Percentiles rank a stretch among this genome's conserved stretches.
Conservation (phyloP, 2,113 vertebrate genomes). For the Lipophrys pholis region DNA sequence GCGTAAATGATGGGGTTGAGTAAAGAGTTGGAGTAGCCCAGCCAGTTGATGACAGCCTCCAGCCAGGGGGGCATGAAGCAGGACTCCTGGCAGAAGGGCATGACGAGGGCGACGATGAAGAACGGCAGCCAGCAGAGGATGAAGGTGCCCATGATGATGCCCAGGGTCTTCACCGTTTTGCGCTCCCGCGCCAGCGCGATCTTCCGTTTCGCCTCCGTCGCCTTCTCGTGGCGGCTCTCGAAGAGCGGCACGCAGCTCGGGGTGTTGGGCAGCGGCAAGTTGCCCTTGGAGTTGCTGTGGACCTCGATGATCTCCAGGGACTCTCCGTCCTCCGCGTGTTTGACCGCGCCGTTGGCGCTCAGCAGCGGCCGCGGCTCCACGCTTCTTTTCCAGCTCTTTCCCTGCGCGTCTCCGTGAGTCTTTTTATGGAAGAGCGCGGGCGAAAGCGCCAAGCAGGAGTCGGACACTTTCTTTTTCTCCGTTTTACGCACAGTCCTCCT, state of each 20-base stretch:
- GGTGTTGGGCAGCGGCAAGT: conserved; percentile 87
- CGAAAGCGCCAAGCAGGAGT: conserved; percentile 82
- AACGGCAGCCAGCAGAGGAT: conserved; percentile 98
- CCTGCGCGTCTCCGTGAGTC: conserved; percentile 80
- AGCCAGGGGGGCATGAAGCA: conserved; percentile 92
- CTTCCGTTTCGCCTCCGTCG: conserved; percentile 90
- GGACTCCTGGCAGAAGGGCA: conserved; percentile 90
- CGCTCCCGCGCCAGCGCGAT: conserved; percentile 93
- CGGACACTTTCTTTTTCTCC: conserved; percentile 87
- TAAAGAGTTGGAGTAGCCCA: conserved; percentile 97
- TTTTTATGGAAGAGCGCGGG: conserved; percentile 80
- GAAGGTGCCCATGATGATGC: conserved; percentile 98
- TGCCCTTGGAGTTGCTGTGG: conserved; percentile 86
- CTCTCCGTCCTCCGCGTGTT: conserved; percentile 86
- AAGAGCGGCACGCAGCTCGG: conserved; percentile 77
- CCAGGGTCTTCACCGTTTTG: conserved; percentile 97
- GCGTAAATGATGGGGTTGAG: conserved; percentile 99
- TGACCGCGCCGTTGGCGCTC: conserved; percentile 88
- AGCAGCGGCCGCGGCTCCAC: conserved; percentile 80
- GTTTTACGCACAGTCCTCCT: conserved; percentile 92
- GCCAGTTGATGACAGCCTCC: conserved; percentile 94
- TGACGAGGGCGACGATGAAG: conserved; percentile 94
- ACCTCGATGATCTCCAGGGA: conserved; percentile 92
- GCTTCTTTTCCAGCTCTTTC: conserved; percentile 85
- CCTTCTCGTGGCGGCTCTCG: conserved; percentile 89